Conservation (phyloP, 2,113 vertebrate genomes). For the Seriola aureovittata region DNA sequence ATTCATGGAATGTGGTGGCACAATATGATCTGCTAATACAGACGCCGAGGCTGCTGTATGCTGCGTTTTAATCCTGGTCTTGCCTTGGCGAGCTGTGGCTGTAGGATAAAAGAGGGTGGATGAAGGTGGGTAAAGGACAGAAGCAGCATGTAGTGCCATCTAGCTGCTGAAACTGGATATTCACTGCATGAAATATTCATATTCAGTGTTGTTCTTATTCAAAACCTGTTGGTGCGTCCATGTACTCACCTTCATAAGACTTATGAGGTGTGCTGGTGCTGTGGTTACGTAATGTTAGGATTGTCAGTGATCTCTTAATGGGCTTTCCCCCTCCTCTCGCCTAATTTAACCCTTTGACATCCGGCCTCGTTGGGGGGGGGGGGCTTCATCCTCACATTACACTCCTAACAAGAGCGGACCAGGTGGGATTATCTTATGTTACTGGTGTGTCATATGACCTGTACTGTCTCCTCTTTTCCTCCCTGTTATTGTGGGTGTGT, state of each 20-base stretch:
- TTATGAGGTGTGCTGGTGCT: neutral
- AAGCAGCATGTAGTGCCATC: constrained; percentile 55
- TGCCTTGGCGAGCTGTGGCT: neutral
- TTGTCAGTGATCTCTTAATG: constrained; percentile 63
- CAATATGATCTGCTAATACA: neutral
- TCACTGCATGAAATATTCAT: neutral
- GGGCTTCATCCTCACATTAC: constrained; percentile 15
- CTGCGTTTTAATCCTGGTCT: neutral
- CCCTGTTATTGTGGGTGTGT: too few relatives aligned
- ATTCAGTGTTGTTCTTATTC: neutral
- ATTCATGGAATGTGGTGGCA: neutral
- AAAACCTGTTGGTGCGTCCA: neutral
- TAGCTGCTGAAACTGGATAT: constrained; percentile 37
- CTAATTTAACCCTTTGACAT: constrained; percentile 45
- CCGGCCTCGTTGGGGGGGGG: neutral
- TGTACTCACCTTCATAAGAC: neutral
- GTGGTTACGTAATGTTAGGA: constrained; percentile 30
- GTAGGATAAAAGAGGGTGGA: neutral
- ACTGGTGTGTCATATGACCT: neutral
- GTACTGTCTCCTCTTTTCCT: neutral
- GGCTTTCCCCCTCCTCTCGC: constrained; percentile 3
- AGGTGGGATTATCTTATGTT: constrained; percentile 15
- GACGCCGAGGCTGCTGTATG: neutral
- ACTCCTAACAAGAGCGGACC: constrained; percentile 18
- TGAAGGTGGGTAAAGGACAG: neutral